phyloP scores from a whole-genome alignment of 1,140 invertebrate species.

The Diachasma alloeum region DNA sequence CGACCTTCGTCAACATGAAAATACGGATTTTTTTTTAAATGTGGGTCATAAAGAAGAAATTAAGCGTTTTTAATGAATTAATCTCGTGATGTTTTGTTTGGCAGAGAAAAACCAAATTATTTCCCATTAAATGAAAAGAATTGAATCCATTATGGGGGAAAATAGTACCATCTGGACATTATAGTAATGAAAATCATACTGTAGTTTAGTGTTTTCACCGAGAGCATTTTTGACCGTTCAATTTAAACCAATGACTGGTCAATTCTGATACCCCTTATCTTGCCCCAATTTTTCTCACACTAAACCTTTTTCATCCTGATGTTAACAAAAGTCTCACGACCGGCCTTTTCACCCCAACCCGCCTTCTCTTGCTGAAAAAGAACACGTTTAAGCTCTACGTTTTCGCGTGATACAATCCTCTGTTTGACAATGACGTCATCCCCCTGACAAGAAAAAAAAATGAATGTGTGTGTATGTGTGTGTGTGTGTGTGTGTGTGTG shows the following conservation, averaged over 20 bases:
- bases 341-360: neutral
- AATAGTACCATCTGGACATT: neutral
- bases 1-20: neutral
- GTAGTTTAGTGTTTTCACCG: neutral
- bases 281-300: neutral
- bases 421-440: constrained; percentile 3
- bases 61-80: neutral
- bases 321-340: neutral
- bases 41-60: neutral
- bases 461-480: neutral
- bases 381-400: neutral
- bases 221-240: neutral
- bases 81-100: neutral
- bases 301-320: neutral
- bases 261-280: neutral
- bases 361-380: neutral
- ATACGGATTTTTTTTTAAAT: neutral
- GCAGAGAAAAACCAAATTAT: neutral
- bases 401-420: neutral
- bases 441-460: neutral
- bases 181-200: neutral
- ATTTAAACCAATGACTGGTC: neutral
- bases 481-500: neutral
- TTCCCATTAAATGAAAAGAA: too few relatives aligned
- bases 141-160: neutral